Conservation (phyloP, 2,113 vertebrate species). For the Rhynchopsitta pachyrhyncha region DNA sequence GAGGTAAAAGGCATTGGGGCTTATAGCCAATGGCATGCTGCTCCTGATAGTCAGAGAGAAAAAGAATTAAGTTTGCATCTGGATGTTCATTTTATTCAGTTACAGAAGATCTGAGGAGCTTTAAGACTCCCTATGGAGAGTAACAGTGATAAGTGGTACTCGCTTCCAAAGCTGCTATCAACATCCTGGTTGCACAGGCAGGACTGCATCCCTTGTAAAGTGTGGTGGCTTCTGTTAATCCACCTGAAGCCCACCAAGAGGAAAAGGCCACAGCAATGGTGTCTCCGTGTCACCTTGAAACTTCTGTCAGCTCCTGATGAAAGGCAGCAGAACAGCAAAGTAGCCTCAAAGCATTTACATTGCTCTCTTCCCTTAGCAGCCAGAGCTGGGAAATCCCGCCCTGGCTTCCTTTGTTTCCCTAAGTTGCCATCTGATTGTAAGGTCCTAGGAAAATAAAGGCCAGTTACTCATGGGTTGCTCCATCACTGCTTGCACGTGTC, state of each 20-base stretch:
- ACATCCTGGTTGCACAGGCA: background rate
- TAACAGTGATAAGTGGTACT: background rate
- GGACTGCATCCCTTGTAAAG: background rate
- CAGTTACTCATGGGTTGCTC: background rate
- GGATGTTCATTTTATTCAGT: background rate
- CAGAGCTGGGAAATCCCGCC: background rate
- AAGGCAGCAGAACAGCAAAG: background rate
- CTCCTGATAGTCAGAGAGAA: background rate
- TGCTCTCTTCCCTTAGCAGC: background rate
- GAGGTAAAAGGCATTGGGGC: fast-evolving
- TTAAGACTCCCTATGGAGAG: background rate
- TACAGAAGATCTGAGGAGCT: background rate
- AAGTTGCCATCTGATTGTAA: background rate
- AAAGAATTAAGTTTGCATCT: background rate
- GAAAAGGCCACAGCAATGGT: background rate
- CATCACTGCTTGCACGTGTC: background rate
- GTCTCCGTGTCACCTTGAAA: background rate
- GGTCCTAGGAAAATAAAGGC: background rate
- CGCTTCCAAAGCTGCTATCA: background rate
- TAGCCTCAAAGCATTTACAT: background rate
- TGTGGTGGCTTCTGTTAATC: background rate
- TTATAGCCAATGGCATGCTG: background rate
- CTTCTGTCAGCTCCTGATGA: background rate
- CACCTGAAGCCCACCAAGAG: background rate
- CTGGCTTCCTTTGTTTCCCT: background rate